A percentile compares a stretch with the other conserved stretches of the same genome.
These are phyloP conservation scores for Emydocephalus ijimae DNA, from an alignment of 2,113 vertebrate species.

Conservation along the genomic window DNA sequence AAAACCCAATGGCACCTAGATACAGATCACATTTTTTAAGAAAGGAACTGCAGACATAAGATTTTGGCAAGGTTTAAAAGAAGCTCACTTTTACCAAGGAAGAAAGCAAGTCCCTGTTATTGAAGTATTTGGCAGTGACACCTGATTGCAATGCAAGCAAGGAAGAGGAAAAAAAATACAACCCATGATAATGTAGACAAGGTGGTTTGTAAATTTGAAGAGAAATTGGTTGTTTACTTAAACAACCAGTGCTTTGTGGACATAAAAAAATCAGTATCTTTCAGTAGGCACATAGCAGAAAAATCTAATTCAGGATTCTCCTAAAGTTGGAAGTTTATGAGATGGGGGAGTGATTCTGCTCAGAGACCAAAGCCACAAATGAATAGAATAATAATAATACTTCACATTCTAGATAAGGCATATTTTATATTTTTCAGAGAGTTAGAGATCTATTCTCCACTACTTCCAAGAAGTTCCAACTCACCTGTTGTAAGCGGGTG, in stretches of 20 bases:
- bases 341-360: not conserved
- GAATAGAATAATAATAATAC: not conserved
- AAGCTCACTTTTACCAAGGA: not conserved
- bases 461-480: not conserved
- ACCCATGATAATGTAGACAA: not conserved
- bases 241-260: not conserved
- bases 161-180: not conserved
- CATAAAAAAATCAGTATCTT: not conserved
- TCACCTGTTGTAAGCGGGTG: not conserved
- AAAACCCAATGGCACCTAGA: not conserved
- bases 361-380: not conserved
- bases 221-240: not conserved
- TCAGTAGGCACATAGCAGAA: not conserved
- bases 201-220: not conserved
- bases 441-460: not conserved
- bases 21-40: not conserved
- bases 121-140: not conserved
- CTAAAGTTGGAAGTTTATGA: not conserved
- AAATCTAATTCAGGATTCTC: not conserved
- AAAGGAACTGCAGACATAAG: not conserved
- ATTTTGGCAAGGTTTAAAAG: not conserved
- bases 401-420: not conserved
- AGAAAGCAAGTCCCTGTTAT: not conserved
- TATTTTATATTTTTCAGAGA: not conserved
- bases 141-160: accelerated